A percentile compares a stretch with the other conserved stretches of the same genome.
Conservation (phyloP, 2,888 invertebrate species). For the Dugesia japonica region DNA sequence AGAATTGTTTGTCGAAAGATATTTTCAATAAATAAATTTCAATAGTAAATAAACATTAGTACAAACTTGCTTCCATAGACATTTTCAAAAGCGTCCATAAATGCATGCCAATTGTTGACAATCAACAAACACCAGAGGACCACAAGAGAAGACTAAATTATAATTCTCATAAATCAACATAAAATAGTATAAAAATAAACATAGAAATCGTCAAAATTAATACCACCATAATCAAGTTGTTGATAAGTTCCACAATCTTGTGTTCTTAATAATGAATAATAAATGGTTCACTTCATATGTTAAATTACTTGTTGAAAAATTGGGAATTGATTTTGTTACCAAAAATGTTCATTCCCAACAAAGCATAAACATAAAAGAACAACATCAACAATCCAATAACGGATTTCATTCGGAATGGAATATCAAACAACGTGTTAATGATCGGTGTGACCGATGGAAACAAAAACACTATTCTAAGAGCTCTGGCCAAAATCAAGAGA, state of each 20-base stretch:
- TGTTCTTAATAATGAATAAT: no score
- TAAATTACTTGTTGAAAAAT: background rate
- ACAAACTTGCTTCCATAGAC: background rate
- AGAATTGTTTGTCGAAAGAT: no score
- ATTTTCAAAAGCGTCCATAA: background rate
- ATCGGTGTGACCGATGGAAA: background rate
- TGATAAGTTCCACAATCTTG: background rate
- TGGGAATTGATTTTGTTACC: background rate
- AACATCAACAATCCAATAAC: background rate
- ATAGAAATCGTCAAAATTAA: constrained; percentile 5
- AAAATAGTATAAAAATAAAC: no score
- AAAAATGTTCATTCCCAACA: background rate
- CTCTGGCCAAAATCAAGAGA: background rate
- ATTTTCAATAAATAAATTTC: no score
- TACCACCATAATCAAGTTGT: background rate
- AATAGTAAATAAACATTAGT: no score
- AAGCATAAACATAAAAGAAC: background rate
- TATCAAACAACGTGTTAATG: background rate
- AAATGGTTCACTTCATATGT: no score
- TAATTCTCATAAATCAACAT: no score
- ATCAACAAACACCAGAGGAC: background rate
- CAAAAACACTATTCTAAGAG: background rate
- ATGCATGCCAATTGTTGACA: background rate
- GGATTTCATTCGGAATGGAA: background rate
- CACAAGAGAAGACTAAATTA: background rate